Conservation (phyloP, 2,888 invertebrate genomes). For the Acronicta psi region DNA sequence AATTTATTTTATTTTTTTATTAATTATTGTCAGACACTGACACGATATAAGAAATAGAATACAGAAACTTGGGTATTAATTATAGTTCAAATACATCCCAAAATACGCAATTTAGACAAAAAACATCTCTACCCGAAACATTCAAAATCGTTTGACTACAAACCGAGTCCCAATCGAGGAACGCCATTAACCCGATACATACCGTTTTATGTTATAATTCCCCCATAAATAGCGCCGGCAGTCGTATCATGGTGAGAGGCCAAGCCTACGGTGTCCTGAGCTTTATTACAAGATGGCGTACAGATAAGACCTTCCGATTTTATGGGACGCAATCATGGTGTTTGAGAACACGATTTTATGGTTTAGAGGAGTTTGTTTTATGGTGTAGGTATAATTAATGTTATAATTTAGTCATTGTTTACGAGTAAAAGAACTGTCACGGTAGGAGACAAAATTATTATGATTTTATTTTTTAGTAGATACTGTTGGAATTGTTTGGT, state of each 20-base stretch:
- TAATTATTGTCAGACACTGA: too few relatives aligned
- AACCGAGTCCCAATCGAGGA: conserved; percentile 25
- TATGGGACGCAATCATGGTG: conserved; percentile 45
- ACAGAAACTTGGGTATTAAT: too few relatives aligned
- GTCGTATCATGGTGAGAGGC: conserved; percentile 60
- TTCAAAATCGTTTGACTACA: conserved; percentile 15
- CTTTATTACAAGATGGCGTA: conserved; percentile 57
- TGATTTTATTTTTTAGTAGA: not conserved
- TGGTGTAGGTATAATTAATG: conserved; percentile 16
- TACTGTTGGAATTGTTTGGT: too few relatives aligned
- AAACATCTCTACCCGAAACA: not conserved
- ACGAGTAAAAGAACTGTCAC: not conserved
- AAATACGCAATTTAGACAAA: too few relatives aligned
- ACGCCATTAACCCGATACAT: conserved; percentile 41
- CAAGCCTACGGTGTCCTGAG: conserved; percentile 42
- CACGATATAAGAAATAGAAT: too few relatives aligned
- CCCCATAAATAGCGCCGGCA: conserved; percentile 68
- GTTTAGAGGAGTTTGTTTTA: conserved; percentile 34
- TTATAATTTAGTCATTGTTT: conserved; percentile 17
- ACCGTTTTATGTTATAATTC: conserved; percentile 71
- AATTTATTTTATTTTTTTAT: too few relatives aligned
- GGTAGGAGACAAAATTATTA: not conserved
- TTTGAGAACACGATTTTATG: conserved; percentile 38
- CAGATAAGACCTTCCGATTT: conserved; percentile 51
- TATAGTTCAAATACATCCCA: too few relatives aligned